Evolutionary conservation across 2,888 invertebrate species (phyloP).

Genomic region (Abscondita cerata): DNA sequence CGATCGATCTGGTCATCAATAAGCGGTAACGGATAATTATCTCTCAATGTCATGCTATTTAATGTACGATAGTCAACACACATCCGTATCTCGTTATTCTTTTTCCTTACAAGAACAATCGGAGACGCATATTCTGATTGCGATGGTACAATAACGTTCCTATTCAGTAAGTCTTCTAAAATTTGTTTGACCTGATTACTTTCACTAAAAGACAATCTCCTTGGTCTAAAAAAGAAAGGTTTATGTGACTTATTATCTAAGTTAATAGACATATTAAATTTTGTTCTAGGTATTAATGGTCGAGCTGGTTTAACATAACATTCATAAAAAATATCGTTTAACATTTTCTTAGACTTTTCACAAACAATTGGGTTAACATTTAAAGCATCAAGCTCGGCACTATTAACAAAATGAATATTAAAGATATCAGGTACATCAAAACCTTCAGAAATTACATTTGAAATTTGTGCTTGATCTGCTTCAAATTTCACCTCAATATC

Average conservation of each 20-base stretch:
- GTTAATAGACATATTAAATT: constrained; percentile 5
- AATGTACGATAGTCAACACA: constrained; percentile 9
- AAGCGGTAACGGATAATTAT: no score
- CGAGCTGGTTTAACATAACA: constrained; percentile 8
- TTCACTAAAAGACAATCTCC: constrained; percentile 26
- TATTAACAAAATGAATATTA: neutral
- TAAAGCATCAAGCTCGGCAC: neutral
- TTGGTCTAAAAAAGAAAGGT: constrained; percentile 14
- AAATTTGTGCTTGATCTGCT: no score
- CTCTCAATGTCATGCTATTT: constrained; percentile 25
- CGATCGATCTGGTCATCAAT: constrained; percentile 21
- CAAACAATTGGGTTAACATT: neutral
- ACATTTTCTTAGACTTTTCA: neutral
- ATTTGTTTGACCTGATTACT: constrained; percentile 19
- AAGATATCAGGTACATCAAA: neutral
- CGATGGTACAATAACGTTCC: constrained; percentile 16
- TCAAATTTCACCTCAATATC: no score
- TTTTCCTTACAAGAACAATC: constrained; percentile 10
- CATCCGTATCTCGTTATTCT: neutral
- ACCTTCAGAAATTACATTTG: neutral
- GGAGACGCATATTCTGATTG: constrained; percentile 14
- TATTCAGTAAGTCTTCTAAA: constrained; percentile 29
- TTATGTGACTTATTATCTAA: constrained; percentile 2
- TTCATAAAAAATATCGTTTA: neutral
- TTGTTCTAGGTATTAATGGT: neutral